These are phyloP conservation scores for Clistopyga incitator DNA, from an alignment of 2,888 invertebrate genomes.

Conservation along the genomic window DNA sequence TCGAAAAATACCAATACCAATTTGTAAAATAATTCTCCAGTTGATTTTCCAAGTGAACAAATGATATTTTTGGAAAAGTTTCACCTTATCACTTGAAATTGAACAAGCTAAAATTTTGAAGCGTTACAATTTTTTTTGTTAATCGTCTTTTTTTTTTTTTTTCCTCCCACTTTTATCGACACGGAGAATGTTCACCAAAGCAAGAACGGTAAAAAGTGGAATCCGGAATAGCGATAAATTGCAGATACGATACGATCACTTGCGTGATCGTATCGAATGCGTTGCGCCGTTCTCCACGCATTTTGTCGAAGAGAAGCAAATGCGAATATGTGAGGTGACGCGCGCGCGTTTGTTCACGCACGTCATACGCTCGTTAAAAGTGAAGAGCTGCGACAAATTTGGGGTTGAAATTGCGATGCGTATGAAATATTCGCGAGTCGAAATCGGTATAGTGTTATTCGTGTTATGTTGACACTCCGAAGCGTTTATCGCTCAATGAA, in stretches of 20 bases:
- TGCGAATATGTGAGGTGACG: constrained; percentile 34
- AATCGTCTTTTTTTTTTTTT: background rate
- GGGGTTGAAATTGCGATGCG: constrained; percentile 11
- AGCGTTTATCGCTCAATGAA: background rate
- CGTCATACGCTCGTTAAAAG: constrained; percentile 18
- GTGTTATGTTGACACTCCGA: background rate
- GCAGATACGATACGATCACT: constrained; percentile 18
- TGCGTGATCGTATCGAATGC: constrained; percentile 22
- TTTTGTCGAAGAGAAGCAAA: constrained; percentile 24
- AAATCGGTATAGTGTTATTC: too few species aligned
- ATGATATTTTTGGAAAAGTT: too few species aligned
- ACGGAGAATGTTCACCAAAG: background rate
- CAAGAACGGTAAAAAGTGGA: background rate
- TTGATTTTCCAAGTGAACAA: too few species aligned
- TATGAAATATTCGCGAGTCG: background rate
- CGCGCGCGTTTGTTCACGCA: background rate
- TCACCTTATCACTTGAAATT: too few species aligned
- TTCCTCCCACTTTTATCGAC: background rate
- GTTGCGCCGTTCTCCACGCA: background rate
- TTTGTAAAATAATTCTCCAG: too few species aligned
- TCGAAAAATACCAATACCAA: too few species aligned
- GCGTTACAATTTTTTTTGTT: background rate
- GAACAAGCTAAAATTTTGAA: too few species aligned
- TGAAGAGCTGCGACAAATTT: background rate
- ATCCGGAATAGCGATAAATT: background rate